Evolutionary conservation across 2,113 vertebrate genomes (phyloP).

Genomic region (Glareola pratincola): DNA sequence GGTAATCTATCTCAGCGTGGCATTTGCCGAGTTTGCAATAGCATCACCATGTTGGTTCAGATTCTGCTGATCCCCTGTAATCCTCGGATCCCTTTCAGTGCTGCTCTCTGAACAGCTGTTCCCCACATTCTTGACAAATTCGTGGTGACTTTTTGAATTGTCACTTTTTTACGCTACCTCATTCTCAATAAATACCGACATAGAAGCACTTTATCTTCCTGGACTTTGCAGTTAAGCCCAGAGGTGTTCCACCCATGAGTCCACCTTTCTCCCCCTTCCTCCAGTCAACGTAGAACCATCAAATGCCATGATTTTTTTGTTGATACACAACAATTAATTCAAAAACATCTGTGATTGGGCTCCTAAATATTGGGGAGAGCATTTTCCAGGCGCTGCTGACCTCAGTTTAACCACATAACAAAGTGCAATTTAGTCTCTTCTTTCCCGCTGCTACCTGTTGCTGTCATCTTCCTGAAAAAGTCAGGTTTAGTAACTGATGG

Average conservation of each 20-base stretch:
- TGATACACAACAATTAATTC: neutral
- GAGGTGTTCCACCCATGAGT: fast-evolving
- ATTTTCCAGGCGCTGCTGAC: neutral
- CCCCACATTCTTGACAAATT: neutral
- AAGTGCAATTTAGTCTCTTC: neutral
- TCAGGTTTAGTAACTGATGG: neutral
- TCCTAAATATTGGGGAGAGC: neutral
- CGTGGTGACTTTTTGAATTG: neutral
- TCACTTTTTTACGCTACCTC: neutral
- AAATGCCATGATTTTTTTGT: neutral
- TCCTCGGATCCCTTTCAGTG: neutral
- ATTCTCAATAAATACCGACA: too few relatives aligned
- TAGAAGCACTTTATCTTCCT: too few relatives aligned
- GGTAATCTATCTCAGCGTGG: neutral
- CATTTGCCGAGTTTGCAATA: neutral
- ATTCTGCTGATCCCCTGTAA: slow-evolving; percentile 20
- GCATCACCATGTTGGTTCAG: neutral
- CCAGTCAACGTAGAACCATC: neutral
- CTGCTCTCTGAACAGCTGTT: neutral
- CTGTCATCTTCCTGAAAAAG: neutral
- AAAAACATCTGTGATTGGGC: neutral
- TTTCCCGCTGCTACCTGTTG: neutral
- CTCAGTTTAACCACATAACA: neutral
- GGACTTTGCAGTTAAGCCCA: neutral
- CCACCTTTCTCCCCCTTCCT: neutral